Conservation (phyloP, 2,888 invertebrate genomes). For the Leistus spinibarbis region DNA sequence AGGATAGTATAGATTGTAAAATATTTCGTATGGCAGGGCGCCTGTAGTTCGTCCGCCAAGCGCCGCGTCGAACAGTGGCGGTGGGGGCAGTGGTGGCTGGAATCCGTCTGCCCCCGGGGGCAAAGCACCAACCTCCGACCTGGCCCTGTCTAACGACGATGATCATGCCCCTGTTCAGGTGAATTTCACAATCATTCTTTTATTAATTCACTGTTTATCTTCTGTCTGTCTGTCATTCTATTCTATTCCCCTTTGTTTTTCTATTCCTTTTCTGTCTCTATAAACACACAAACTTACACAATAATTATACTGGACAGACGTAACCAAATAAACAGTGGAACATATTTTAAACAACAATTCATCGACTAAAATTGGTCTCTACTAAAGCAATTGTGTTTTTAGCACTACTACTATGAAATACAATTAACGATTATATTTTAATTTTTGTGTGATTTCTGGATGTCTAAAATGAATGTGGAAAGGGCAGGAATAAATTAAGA, state of each 20-base stretch:
- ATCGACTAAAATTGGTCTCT: no score
- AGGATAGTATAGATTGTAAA: not conserved
- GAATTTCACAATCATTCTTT: conserved; percentile 50
- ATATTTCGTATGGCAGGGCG: not conserved
- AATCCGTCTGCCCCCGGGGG: conserved; percentile 46
- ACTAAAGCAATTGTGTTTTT: no score
- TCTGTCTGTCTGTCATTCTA: not conserved
- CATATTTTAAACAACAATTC: no score
- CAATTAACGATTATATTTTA: no score
- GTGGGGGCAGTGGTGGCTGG: conserved; percentile 26
- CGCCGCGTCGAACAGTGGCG: conserved; percentile 35
- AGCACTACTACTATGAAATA: no score
- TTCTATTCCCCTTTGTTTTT: not conserved
- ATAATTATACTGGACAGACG: no score
- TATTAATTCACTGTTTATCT: not conserved
- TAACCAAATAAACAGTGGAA: no score
- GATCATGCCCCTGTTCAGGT: conserved; percentile 61
- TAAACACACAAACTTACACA: no score
- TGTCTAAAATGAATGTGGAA: no score
- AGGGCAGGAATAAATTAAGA: no score
- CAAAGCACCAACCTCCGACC: conserved; percentile 53
- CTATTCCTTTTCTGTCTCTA: not conserved
- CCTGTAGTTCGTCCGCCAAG: conserved; percentile 32
- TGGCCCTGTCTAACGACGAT: conserved; percentile 57
- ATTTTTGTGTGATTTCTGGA: no score